Percentiles rank a stretch among this genome's conserved stretches.
These are phyloP conservation scores for Ardeotis arabs DNA, from an alignment of 2,113 vertebrate species.

Conservation along the genomic window DNA sequence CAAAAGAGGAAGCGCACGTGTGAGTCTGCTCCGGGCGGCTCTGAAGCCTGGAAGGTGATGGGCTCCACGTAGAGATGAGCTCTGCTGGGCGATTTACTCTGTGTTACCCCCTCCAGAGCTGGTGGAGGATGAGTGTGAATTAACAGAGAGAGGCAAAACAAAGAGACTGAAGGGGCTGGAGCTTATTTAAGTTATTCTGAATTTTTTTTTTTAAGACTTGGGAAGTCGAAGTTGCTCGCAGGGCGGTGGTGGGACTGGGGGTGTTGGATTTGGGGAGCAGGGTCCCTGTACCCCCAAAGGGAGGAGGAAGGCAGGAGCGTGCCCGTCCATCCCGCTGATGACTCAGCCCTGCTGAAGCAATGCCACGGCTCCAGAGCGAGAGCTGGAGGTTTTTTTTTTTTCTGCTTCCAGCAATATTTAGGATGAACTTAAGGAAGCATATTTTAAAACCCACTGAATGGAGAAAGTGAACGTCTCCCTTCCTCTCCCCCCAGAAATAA, in stretches of 20 bases:
- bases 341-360: neutral
- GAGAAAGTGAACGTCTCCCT: conserved; percentile 34
- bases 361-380: rapidly evolving
- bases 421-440: conserved; percentile 32
- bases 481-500: conserved; percentile 47
- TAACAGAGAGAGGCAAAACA: neutral
- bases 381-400: neutral
- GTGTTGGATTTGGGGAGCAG: neutral
- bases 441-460: conserved; percentile 44
- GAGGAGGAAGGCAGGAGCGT: neutral
- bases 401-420: conserved; percentile 26
- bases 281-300: neutral
- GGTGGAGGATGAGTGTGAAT: neutral
- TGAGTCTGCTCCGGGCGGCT: neutral
- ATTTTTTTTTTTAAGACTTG: neutral
- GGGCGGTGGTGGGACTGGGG: neutral
- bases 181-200: neutral
- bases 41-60: neutral
- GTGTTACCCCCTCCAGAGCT: neutral
- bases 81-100: neutral
- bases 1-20: rapidly evolving
- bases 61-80: neutral
- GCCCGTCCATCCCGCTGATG: neutral
- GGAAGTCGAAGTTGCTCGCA: neutral
- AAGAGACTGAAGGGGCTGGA: neutral